Conservation (phyloP, 2,113 vertebrate genomes). For the Herpailurus yagouaroundi region DNA sequence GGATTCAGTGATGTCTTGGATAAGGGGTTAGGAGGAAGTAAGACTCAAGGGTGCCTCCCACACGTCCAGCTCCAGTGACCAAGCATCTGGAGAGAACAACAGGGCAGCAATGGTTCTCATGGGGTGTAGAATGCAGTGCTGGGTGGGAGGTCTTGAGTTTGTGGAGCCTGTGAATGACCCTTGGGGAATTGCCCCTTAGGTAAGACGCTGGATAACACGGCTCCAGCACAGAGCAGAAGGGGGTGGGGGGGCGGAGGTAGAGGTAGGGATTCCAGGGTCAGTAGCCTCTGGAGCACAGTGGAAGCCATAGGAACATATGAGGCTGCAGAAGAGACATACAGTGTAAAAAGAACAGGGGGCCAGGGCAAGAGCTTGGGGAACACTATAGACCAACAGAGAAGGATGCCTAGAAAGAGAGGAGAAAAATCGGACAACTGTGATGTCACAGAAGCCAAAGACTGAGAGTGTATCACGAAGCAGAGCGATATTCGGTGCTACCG, state of each 20-base stretch:
- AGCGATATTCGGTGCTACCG: fast-evolving
- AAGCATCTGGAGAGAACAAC: no score
- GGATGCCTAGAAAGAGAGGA: neutral
- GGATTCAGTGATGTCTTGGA: neutral
- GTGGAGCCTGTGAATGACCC: neutral
- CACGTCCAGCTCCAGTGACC: neutral
- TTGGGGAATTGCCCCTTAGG: neutral
- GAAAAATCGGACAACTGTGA: fast-evolving
- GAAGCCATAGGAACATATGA: neutral
- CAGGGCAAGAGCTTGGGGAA: neutral
- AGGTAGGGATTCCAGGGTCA: neutral
- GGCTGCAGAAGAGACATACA: fast-evolving
- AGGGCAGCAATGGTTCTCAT: no score
- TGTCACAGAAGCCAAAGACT: neutral
- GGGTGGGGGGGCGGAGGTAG: no score
- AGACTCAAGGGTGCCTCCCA: neutral
- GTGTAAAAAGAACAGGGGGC: neutral
- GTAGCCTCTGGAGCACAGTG: neutral
- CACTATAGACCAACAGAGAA: neutral
- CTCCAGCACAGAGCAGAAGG: neutral
- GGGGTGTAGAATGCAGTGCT: neutral
- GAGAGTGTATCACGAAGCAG: neutral
- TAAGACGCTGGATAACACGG: neutral
- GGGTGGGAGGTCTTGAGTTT: neutral
- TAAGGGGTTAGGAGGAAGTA: neutral